phyloP scores from a whole-genome alignment of 2,113 vertebrate species.

The Sturnus vulgaris region DNA sequence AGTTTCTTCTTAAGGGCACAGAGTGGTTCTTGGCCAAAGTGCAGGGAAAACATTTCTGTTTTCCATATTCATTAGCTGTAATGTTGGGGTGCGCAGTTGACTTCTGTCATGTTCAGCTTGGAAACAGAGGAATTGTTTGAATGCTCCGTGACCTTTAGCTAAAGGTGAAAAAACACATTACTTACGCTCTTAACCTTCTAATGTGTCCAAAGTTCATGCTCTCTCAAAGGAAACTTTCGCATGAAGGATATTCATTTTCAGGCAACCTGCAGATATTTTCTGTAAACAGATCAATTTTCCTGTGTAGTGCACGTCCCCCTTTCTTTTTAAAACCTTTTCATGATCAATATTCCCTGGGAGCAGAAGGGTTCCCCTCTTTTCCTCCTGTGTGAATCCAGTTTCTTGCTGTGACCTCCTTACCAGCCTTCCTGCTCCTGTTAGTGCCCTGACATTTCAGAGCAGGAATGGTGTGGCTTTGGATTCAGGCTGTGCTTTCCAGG shows the following conservation, averaged over 20 bases:
- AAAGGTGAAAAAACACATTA: constrained; percentile 29
- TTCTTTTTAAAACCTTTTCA: not conserved
- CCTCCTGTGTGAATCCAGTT: not conserved
- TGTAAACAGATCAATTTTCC: constrained; percentile 11
- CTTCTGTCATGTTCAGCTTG: not conserved
- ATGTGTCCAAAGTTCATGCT: not conserved
- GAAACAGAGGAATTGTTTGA: constrained; percentile 23
- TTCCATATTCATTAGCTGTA: not conserved
- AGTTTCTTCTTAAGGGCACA: not conserved
- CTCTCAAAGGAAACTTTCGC: not conserved
- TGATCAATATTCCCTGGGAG: not conserved
- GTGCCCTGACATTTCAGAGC: not conserved
- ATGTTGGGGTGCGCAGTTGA: not conserved
- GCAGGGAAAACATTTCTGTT: not conserved
- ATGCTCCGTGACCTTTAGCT: constrained; percentile 7
- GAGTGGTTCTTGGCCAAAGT: not conserved
- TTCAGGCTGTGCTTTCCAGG: not conserved
- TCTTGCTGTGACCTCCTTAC: not conserved
- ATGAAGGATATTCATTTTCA: constrained; percentile 11
- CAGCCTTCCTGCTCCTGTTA: not conserved
- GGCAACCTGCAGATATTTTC: constrained; percentile 1
- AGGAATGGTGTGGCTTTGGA: not conserved
- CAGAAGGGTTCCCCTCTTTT: not conserved
- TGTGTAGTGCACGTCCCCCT: accelerated
- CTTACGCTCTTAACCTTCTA: constrained; percentile 29